Base-by-base conservation (phyloP, 2,113 vertebrate genomes). In the Chloropsis cyanopogon region DNA sequence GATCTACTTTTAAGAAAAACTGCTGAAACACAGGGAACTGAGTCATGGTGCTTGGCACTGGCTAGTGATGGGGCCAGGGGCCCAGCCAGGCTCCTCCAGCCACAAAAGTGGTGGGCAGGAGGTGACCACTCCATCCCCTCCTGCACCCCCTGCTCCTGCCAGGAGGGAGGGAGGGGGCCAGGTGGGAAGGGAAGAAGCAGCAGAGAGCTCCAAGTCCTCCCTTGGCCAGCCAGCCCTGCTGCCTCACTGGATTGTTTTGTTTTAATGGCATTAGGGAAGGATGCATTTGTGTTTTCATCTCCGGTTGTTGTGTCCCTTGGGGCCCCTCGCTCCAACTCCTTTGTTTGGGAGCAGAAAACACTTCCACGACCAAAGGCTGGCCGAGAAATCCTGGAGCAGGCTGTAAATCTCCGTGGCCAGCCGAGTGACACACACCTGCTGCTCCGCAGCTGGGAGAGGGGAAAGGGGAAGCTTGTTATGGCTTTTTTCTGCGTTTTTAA, bases 321-420 rank as follows among this genome's bases (percentile, higher is more conserved):
- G 94, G 72, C 19, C 60, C 63, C 56, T 90, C 4, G 4, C 84
- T 94, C 50, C 82, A 79, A 86, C 82, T 63, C 81, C 82, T 97
- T 97, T 97, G 92, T 95, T 80, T 90, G 92, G 81, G 81, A 96
- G 91, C 85, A 97, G 92, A 93, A 97, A 97, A 92, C 11, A 29
- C 77, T 96, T 97, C 93, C 92, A 86, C 46, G 25, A 37, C 54
- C 37, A 22, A 60, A 71, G 61, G 75, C 78, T 81, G 92, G 73
- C 66, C 23, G 37, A 92, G 92, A 92, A 90, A 92, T 82, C 76
- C 89, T 94, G 95, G 87, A 83, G 39, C 95, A 97, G 95, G 91
- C 91, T 96, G 95, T 97, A 97, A 97, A 97, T 98, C 96, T 98
- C 86, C 1, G 2, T 9, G 57, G 90, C 88, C 9, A 18, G 63